phyloP scores from a whole-genome alignment of 2,113 vertebrate species.

The Gymnobelideus leadbeateri region DNA sequence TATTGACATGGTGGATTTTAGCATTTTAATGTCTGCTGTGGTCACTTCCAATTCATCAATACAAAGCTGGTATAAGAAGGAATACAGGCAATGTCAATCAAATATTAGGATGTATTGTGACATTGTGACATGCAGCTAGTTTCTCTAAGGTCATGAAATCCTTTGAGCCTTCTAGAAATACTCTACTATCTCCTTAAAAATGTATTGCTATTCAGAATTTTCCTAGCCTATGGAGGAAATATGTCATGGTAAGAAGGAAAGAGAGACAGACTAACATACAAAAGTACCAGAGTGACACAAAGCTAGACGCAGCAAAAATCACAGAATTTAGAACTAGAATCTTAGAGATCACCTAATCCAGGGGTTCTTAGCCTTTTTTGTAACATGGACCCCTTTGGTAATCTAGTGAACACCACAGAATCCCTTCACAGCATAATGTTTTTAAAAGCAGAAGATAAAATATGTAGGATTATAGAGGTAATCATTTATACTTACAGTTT shows the following conservation, averaged over 20 bases:
- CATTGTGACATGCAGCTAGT: neutral
- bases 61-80: neutral
- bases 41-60: neutral
- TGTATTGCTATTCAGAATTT: neutral
- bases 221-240: neutral
- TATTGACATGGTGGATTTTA: neutral
- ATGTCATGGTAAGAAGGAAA: neutral
- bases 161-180: neutral
- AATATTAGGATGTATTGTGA: neutral
- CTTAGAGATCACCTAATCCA: neutral
- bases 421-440: neutral
- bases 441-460: neutral
- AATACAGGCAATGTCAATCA: neutral
- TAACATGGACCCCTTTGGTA: neutral
- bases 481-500: neutral
- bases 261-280: neutral
- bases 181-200: neutral
- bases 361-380: neutral
- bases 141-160: neutral
- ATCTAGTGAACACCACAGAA: neutral
- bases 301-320: neutral
- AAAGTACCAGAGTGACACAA: neutral
- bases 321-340: neutral
- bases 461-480: neutral
- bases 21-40: neutral